A percentile compares a stretch with the other conserved stretches of the same genome.
These are phyloP conservation scores for Nasonia giraulti DNA, from an alignment of 1,140 invertebrate genomes.

Conservation along the genomic window DNA sequence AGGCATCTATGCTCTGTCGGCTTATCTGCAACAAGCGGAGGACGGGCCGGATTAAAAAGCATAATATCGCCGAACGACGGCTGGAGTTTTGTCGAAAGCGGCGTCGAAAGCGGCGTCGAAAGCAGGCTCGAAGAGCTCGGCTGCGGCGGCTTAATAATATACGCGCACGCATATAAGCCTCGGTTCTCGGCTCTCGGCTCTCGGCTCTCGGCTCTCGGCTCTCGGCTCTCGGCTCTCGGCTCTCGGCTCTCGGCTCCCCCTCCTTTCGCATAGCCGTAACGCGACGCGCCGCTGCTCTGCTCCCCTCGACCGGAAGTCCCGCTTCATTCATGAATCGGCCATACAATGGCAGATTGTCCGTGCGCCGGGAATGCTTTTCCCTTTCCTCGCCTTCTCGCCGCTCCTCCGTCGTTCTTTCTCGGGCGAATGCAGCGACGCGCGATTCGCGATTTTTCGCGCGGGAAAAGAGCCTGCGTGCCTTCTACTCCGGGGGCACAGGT, in stretches of 20 bases:
- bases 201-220: background rate
- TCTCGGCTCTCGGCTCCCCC: background rate
- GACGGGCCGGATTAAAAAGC: no score
- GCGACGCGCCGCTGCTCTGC: constrained; percentile 33
- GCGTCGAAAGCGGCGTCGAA: no score
- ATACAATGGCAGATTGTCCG: constrained; percentile 59
- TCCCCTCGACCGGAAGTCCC: constrained; percentile 58
- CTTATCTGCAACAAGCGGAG: constrained; percentile 86
- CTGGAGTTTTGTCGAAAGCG: no score
- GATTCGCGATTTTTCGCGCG: no score
- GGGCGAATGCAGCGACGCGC: no score
- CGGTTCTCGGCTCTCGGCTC: background rate
- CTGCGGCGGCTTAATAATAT: no score
- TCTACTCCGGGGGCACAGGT: constrained; percentile 26
- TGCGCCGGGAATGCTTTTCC: constrained; percentile 54
- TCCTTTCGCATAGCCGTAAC: constrained; percentile 32
- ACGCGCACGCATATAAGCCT: no score
- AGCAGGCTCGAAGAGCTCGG: no score
- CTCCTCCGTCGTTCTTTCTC: constrained; percentile 43
- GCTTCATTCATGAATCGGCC: constrained; percentile 61
- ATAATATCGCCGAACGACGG: no score
- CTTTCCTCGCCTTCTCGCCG: constrained; percentile 33
- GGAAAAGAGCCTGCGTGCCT: no score
- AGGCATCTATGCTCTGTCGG: constrained; percentile 97
- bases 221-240: background rate